Conservation (phyloP, 2,113 vertebrate genomes). For the Falcunculus frontatus region DNA sequence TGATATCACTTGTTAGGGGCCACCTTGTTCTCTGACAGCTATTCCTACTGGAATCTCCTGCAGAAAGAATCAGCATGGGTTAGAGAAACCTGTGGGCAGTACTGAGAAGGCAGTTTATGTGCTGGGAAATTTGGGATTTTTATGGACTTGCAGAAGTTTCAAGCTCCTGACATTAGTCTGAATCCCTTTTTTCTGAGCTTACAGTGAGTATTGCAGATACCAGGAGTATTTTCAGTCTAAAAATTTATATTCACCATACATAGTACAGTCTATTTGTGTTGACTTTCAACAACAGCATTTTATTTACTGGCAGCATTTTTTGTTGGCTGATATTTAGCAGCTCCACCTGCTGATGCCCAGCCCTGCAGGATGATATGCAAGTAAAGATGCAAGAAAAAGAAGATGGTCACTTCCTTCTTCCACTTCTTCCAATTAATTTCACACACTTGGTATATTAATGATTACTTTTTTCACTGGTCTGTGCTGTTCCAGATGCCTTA, state of each 20-base stretch:
- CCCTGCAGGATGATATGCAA: background rate
- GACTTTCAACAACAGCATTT: background rate
- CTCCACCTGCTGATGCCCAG: background rate
- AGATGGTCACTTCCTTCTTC: background rate
- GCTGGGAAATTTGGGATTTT: background rate
- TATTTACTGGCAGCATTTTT: background rate
- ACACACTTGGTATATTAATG: background rate
- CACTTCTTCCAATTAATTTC: background rate
- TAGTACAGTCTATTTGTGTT: background rate
- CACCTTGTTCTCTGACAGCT: background rate
- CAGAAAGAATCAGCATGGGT: background rate
- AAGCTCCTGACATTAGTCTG: background rate
- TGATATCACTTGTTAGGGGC: background rate
- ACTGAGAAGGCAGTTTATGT: background rate
- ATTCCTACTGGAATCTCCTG: background rate
- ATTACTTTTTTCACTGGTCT: background rate
- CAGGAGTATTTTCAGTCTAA: background rate
- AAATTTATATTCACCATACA: background rate
- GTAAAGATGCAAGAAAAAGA: background rate
- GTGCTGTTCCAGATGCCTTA: background rate
- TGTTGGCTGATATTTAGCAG: background rate
- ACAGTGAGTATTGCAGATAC: background rate
- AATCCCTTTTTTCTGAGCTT: background rate
- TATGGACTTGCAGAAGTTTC: background rate
- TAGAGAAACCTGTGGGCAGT: background rate